Evolutionary conservation across 2,797 vertebrate genomes (phyloP), one percentile per base, ranked within the genome.

Genomic region (Periophthalmus magnuspinnatus): DNA sequence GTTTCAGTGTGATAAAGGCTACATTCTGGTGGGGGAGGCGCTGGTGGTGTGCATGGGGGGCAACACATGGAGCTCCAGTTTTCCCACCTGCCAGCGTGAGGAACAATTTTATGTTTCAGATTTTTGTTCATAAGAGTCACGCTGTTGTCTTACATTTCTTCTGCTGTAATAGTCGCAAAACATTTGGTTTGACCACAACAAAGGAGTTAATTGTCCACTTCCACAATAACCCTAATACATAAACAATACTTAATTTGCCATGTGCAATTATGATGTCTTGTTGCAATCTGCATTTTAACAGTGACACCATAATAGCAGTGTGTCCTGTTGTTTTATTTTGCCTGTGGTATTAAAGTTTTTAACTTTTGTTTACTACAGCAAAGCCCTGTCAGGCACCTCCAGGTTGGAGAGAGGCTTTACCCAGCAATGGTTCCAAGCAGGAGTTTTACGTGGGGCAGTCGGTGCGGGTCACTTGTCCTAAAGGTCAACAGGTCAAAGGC

Each of bases 1-100:
- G 7, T 97, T 95, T 80, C 88, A 92, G 84, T 99, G 97, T 59
- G 88, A 95, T 69, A 92, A 80, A 70, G 97, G 97, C 75, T 99
- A 95, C 86, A 90, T 41, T 68, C 92, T 98, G 74, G 91, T 95
- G 81, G 97, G 97, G 21, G 89, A 94, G 0, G 58, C 90, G 1
- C 65, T 91, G 61, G 93, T 95, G 55, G 86, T 93, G 70, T 99
- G 97, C 79, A 91, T 93, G 71, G 92, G 87, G 64, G 91, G 93
- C 33, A 93, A 90, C 78, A 88, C 85, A 64, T 99, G 97, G 97
- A 97, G 93, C 84, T 93, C 94, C 62, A 75, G 92, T 1, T 86
- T 91, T 72, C 97, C 97, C 74, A 78, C 92, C 67, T 99, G 97
- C 91, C 94, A 94, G 94, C 92, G 97, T 99, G 92, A 91, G 97